Percentiles rank a stretch among this genome's conserved stretches.
phyloP scores from a whole-genome alignment of 2,888 invertebrate species.

The Leptarthrus brevirostris region DNA sequence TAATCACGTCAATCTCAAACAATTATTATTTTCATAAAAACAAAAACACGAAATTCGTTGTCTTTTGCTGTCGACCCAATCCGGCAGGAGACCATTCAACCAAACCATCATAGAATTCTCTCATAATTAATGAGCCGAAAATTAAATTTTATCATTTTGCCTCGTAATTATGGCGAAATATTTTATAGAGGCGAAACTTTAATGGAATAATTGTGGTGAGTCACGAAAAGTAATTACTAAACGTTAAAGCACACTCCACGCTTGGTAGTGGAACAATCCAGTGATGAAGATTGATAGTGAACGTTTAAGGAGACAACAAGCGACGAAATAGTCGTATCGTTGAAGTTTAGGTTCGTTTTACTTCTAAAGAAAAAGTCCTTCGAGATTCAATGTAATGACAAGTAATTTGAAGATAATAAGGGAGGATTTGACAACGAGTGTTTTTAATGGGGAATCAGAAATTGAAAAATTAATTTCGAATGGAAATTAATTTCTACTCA shows the following conservation, averaged over 20 bases:
- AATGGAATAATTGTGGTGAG: constrained; percentile 32
- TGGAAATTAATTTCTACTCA: no score
- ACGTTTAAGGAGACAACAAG: no score
- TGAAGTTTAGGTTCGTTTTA: no score
- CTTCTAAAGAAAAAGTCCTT: no score
- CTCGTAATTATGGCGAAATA: constrained; percentile 8
- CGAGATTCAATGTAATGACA: no score
- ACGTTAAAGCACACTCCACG: neutral
- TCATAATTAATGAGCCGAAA: constrained; percentile 30
- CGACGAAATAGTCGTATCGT: no score
- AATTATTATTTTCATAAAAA: neutral
- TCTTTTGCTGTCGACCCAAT: neutral
- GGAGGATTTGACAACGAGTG: no score
- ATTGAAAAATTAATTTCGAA: no score
- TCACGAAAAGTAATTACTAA: constrained; percentile 28
- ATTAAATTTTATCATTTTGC: constrained; percentile 25
- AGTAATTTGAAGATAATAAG: no score
- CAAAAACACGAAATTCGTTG: neutral
- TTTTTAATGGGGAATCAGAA: no score
- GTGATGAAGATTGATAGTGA: neutral
- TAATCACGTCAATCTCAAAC: neutral
- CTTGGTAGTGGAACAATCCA: neutral
- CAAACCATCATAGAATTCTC: neutral
- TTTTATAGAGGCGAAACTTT: constrained; percentile 11
- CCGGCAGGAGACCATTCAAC: neutral